Evolutionary conservation across 2,797 vertebrate genomes (phyloP).

Genomic region (Clarias platycephalus): DNA sequence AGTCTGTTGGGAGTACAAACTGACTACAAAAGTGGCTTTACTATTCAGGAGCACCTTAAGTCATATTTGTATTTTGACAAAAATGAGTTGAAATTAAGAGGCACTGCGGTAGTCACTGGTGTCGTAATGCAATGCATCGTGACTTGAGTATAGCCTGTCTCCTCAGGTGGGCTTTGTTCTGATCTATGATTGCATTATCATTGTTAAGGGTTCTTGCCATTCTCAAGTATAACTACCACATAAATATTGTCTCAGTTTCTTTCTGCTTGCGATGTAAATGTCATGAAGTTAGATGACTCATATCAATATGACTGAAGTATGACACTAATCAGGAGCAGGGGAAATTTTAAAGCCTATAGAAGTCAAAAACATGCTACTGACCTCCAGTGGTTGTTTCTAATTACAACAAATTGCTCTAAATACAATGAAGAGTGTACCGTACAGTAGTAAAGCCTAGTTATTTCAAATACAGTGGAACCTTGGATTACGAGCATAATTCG

Average conservation of each 20-base stretch:
- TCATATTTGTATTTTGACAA: background rate
- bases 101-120: background rate
- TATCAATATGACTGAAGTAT: conserved; percentile 30
- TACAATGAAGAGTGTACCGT: background rate
- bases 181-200: conserved; percentile 54
- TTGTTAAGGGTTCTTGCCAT: conserved; percentile 44
- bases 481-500: too few species aligned
- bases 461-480: too few species aligned
- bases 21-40: background rate
- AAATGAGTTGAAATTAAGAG: background rate
- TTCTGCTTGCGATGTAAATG: conserved; percentile 44
- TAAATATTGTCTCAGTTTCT: conserved; percentile 41
- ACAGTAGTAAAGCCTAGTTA: too few species aligned
- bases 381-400: conserved; percentile 39
- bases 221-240: conserved; percentile 44
- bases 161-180: conserved; percentile 23
- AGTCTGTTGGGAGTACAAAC: background rate
- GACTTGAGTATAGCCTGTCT: background rate
- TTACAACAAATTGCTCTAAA: background rate
- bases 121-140: background rate
- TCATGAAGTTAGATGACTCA: conserved; percentile 50
- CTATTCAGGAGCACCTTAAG: background rate
- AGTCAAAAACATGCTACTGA: conserved; percentile 30
- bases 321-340: conserved; percentile 30
- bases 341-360: background rate